Evolutionary conservation across 2,888 invertebrate species (phyloP).

Genomic region (Pristionchus maxplancki): DNA sequence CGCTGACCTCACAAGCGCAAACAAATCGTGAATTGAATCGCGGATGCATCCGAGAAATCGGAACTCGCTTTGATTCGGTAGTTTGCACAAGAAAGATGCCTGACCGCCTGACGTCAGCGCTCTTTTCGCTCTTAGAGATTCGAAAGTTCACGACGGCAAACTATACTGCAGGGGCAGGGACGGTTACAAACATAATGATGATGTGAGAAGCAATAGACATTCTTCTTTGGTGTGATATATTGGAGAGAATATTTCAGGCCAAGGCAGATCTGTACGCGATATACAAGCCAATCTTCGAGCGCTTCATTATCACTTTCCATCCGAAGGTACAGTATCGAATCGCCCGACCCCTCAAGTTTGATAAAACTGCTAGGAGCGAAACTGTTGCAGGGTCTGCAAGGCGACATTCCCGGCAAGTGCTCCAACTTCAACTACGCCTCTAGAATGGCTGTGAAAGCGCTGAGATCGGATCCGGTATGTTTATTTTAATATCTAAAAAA

Average conservation of each 20-base stretch:
- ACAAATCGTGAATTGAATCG: background rate
- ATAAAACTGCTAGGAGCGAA: background rate
- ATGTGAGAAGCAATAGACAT: too few species aligned
- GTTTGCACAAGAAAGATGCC: background rate
- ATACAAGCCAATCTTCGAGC: slow-evolving; percentile 68
- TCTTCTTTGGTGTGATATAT: too few species aligned
- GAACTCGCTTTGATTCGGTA: background rate
- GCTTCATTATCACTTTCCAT: slow-evolving; percentile 73
- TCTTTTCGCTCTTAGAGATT: background rate
- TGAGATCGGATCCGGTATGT: slow-evolving; percentile 63
- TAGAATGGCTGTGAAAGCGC: slow-evolving; percentile 63
- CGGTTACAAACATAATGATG: background rate
- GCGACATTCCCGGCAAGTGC: slow-evolving; percentile 75
- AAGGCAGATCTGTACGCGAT: slow-evolving; percentile 61
- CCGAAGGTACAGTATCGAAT: slow-evolving; percentile 59
- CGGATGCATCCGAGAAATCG: background rate
- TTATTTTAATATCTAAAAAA: too few species aligned
- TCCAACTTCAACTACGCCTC: slow-evolving; percentile 72
- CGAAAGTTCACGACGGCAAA: background rate
- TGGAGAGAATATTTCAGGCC: too few species aligned
- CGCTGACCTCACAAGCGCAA: slow-evolving; percentile 6
- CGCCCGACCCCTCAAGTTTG: too few species aligned
- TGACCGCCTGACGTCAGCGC: background rate
- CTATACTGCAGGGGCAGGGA: background rate
- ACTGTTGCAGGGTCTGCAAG: slow-evolving; percentile 58